Conservation (phyloP, 2,888 invertebrate species). For the Scaptodrosophila latifasciaeformis region DNA sequence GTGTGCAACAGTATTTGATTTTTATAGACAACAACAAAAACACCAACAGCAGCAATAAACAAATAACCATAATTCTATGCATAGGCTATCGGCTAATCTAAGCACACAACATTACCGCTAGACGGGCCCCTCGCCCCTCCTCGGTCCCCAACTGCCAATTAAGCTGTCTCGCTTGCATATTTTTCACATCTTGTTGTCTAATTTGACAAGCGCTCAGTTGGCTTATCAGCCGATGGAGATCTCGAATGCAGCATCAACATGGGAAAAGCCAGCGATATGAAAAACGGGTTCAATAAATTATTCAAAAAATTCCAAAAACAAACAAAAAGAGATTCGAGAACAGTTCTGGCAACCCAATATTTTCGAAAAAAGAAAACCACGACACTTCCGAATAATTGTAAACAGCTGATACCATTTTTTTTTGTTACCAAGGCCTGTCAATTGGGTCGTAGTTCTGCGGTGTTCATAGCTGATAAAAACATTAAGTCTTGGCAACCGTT, state of each 20-base stretch:
- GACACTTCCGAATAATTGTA: no score
- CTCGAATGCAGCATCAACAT: background rate
- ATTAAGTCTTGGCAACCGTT: constrained; percentile 1
- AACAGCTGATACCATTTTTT: no score
- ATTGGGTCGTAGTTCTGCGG: no score
- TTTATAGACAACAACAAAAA: no score
- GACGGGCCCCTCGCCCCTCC: background rate
- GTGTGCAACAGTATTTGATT: no score
- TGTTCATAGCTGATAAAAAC: constrained; percentile 6
- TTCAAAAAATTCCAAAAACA: no score
- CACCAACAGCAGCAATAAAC: background rate
- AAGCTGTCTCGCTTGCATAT: constrained; percentile 4
- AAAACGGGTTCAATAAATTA: no score
- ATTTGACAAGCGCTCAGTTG: constrained; percentile 20
- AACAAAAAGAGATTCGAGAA: no score
- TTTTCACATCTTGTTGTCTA: constrained; percentile 9
- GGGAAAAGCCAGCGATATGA: no score
- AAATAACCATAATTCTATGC: constrained; percentile 1
- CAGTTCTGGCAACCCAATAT: no score
- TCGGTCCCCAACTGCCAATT: background rate
- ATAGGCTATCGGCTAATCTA: background rate
- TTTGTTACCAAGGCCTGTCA: no score
- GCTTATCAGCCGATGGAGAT: constrained; percentile 19
- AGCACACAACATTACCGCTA: background rate
- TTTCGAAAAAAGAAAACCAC: no score